Evolutionary conservation across 1,140 invertebrate species (phyloP).

Genomic region (Drosophila jambulina): DNA sequence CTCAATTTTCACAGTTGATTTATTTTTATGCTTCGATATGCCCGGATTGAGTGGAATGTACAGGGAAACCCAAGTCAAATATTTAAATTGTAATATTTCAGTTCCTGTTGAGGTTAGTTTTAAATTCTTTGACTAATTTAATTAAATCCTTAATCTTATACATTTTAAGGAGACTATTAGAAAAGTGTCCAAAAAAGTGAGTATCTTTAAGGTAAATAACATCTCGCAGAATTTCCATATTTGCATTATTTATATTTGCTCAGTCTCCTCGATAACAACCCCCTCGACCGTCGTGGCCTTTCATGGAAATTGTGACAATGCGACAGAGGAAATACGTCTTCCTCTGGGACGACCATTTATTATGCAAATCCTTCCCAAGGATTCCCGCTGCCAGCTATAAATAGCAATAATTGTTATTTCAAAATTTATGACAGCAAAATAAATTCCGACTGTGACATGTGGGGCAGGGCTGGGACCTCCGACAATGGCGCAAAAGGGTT

Average conservation of each 20-base stretch:
- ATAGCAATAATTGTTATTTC: conserved; percentile 80
- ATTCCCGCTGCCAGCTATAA: conserved; percentile 43
- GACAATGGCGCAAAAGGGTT: conserved; percentile 37
- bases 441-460: conserved; percentile 61
- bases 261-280: conserved; percentile 6
- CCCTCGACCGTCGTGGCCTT: conserved; percentile 17
- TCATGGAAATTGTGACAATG: conserved; percentile 55
- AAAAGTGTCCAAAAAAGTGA: background rate
- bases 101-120: background rate
- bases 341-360: conserved; percentile 37
- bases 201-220: background rate
- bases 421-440: conserved; percentile 82
- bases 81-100: background rate
- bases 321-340: conserved; percentile 58
- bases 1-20: conserved; percentile 72
- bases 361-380: conserved; percentile 50
- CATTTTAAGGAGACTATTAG: background rate
- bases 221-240: background rate
- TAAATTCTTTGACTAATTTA: background rate
- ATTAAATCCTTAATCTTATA: background rate
- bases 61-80: background rate
- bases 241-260: conserved; percentile 4
- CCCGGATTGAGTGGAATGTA: background rate
- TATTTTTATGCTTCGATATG: conserved; percentile 49
- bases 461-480: conserved; percentile 28